Evolutionary conservation across 2,113 vertebrate species (phyloP).

Genomic region (Syngnathus typhle): DNA sequence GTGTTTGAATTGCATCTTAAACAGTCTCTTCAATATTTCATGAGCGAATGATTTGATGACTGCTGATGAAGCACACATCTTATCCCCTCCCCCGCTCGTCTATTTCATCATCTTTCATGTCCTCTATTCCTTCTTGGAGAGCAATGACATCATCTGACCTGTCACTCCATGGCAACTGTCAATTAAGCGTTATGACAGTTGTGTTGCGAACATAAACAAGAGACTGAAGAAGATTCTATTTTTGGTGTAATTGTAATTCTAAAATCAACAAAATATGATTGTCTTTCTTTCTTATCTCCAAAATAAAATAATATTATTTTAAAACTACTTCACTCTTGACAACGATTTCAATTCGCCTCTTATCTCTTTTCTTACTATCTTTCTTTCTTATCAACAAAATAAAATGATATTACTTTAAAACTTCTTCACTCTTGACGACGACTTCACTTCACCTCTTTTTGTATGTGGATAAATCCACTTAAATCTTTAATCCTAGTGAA

Average conservation of each 20-base stretch:
- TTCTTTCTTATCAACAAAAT: neutral
- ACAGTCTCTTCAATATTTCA: conserved; percentile 40
- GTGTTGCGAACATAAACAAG: neutral
- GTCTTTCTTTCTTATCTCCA: neutral
- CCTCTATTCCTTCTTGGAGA: neutral
- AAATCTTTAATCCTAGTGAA: neutral
- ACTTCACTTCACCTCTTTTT: neutral
- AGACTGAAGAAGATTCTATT: neutral
- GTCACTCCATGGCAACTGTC: conserved; percentile 9
- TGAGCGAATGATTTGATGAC: conserved; percentile 36
- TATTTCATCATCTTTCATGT: neutral
- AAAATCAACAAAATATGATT: neutral
- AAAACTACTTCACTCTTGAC: neutral
- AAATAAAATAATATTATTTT: neutral
- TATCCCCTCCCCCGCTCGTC: neutral
- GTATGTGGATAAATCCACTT: neutral
- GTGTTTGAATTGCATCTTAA: conserved; percentile 15
- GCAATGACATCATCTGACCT: conserved; percentile 6
- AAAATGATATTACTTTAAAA: too few species aligned
- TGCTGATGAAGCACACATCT: conserved; percentile 34
- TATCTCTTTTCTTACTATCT: neutral
- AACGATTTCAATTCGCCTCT: too few species aligned
- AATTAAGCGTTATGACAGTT: conserved; percentile 7
- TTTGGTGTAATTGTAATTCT: neutral
- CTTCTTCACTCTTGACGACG: too few species aligned